phyloP scores from a whole-genome alignment of 1,140 invertebrate species.

The Anadara kagoshimensis region DNA sequence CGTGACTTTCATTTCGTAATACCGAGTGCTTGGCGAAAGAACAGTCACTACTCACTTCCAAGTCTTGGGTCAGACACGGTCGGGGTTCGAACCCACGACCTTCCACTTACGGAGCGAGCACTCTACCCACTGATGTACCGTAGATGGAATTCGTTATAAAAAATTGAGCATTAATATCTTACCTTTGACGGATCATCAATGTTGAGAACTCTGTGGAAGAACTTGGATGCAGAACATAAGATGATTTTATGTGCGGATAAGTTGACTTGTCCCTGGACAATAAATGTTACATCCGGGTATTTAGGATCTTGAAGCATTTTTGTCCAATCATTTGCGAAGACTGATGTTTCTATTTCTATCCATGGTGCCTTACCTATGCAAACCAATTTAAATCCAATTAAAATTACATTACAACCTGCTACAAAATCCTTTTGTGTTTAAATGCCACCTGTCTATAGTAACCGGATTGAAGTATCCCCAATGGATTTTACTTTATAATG shows the following conservation, averaged over 20 bases:
- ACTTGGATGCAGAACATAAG: constrained; percentile 60
- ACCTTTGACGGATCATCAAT: not conserved
- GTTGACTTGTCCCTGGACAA: constrained; percentile 47
- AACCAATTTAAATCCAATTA: not conserved
- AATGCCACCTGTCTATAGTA: too few species aligned
- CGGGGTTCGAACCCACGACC: too few species aligned
- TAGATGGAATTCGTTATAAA: too few species aligned
- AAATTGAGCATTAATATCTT: too few species aligned
- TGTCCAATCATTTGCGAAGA: constrained; percentile 63
- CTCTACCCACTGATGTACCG: too few species aligned
- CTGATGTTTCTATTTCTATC: constrained; percentile 64
- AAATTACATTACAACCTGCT: too few species aligned
- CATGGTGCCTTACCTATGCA: constrained; percentile 61
- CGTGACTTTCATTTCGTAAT: too few species aligned
- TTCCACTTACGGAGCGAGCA: too few species aligned
- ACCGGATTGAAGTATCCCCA: not conserved
- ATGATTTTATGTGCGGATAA: constrained; percentile 61
- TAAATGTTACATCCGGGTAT: constrained; percentile 61
- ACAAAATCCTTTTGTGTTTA: too few species aligned
- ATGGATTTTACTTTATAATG: not conserved
- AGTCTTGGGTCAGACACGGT: too few species aligned
- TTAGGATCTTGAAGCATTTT: constrained; percentile 57
- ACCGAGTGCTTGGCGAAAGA: too few species aligned
- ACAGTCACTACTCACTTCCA: too few species aligned
- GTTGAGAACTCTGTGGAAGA: constrained; percentile 56